These are phyloP conservation scores for Platysternon megacephalum DNA, from an alignment of 2,113 vertebrate species.

Conservation along the genomic window DNA sequence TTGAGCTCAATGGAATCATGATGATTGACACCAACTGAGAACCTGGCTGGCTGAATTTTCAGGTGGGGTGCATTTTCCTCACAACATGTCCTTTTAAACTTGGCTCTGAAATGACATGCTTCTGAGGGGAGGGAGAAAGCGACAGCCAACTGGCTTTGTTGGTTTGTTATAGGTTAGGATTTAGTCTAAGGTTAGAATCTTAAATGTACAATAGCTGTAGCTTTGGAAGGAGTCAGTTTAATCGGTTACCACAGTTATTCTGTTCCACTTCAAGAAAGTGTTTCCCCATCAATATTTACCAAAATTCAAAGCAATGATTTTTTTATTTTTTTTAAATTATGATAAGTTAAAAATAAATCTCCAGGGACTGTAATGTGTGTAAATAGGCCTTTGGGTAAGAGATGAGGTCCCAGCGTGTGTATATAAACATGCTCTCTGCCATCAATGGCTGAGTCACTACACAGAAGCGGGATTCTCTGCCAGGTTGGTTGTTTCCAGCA, in stretches of 20 bases:
- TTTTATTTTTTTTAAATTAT: neutral
- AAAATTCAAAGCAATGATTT: neutral
- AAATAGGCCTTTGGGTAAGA: neutral
- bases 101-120: neutral
- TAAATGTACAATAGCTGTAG: neutral
- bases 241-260: neutral
- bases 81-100: conserved; percentile 15
- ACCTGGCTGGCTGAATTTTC: neutral
- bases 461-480: neutral
- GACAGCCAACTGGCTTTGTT: conserved; percentile 6
- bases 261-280: neutral
- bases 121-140: neutral
- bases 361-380: accelerated
- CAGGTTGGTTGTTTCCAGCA: neutral
- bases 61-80: neutral
- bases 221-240: conserved; percentile 22
- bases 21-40: neutral
- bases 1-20: neutral
- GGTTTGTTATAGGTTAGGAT: neutral
- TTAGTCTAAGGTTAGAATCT: conserved; percentile 19
- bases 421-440: neutral
- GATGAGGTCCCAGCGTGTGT: neutral
- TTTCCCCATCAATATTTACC: neutral
- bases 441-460: neutral
- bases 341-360: neutral